A percentile compares a stretch with the other conserved stretches of the same genome.
Conservation (phyloP, 2,113 vertebrate genomes). For the Heteronetta atricapilla region DNA sequence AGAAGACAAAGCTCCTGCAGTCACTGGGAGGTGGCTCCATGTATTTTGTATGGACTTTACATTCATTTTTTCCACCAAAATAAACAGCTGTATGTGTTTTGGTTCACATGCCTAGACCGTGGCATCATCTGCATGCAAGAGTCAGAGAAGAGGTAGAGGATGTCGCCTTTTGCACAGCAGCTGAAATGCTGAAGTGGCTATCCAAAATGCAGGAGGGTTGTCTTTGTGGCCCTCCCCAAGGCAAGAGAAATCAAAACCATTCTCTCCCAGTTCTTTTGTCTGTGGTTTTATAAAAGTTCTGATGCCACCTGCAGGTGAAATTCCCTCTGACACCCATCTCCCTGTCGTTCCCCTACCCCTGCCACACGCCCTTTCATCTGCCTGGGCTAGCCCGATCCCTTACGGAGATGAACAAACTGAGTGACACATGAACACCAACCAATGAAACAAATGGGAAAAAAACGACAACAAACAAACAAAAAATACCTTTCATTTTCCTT, state of each 20-base stretch:
- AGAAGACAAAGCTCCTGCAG: neutral
- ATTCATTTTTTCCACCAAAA: neutral
- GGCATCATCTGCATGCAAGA: neutral
- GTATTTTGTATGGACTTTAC: neutral
- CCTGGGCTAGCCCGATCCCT: neutral
- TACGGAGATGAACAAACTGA: too few species aligned
- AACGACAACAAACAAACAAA: neutral
- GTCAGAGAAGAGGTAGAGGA: neutral
- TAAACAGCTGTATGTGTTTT: neutral
- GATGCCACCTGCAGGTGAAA: neutral
- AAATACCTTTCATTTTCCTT: neutral
- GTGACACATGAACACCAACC: neutral
- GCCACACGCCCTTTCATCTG: neutral
- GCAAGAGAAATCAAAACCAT: fast-evolving
- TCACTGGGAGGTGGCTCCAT: neutral
- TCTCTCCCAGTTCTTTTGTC: neutral
- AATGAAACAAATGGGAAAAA: neutral
- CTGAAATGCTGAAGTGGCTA: neutral
- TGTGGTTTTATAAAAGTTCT: neutral
- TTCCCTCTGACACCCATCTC: neutral
- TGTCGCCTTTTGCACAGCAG: neutral
- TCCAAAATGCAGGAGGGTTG: neutral
- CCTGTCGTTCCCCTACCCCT: neutral
- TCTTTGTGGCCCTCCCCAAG: neutral
- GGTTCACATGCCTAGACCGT: neutral